phyloP scores from a whole-genome alignment of 2,113 vertebrate species.

The Peromyscus leucopus region DNA sequence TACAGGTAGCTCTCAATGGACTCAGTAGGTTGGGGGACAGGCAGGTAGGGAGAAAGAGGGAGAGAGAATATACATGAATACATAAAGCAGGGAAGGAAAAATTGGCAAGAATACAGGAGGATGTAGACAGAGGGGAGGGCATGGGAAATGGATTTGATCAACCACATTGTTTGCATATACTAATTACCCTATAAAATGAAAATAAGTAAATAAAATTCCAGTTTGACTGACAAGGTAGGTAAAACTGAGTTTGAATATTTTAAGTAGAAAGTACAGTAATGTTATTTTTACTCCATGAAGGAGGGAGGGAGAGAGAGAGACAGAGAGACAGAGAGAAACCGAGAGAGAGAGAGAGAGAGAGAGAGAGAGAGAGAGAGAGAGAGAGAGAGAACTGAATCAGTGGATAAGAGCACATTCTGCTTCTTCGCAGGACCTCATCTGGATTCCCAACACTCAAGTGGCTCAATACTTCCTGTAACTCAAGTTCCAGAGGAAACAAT shows the following conservation, averaged over 20 bases:
- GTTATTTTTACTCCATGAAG: background rate
- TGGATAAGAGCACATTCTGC: background rate
- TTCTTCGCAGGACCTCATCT: background rate
- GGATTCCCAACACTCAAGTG: background rate
- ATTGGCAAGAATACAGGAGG: no score
- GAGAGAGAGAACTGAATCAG: background rate
- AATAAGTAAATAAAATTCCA: no score
- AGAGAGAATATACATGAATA: background rate
- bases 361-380: background rate
- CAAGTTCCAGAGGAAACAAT: background rate
- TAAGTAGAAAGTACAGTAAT: background rate
- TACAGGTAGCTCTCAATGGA: background rate
- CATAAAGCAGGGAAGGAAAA: no score
- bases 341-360: background rate
- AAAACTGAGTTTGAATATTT: background rate
- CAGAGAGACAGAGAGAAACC: background rate
- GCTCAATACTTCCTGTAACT: background rate
- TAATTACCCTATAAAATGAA: background rate
- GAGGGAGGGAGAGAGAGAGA: background rate
- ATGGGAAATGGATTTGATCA: no score
- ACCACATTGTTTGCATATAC: background rate
- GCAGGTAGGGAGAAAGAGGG: background rate
- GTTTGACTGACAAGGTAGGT: background rate
- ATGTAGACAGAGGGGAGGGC: no score
- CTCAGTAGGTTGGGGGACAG: background rate